Evolutionary conservation across 2,888 invertebrate genomes (phyloP), one percentile per base, ranked within the genome.

Genomic region (Luffia ferchaultella): DNA sequence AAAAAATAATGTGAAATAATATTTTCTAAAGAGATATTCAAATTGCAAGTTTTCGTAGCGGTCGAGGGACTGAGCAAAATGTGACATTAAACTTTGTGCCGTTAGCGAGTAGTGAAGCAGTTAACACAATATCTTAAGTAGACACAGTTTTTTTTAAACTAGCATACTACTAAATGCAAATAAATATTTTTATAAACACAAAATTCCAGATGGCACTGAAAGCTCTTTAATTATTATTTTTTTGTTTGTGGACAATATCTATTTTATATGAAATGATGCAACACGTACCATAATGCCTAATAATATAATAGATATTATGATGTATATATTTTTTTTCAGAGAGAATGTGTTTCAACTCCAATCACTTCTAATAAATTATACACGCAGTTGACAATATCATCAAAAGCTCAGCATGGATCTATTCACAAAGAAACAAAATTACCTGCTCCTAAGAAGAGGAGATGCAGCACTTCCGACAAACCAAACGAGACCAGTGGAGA

Each of bases 401-500:
- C 82, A 16, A 83, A 82, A 57, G 65, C 73, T 18, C 67, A 71
- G 20, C 60, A 65, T 52, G 65, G 65, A 59, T 60, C 62, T 50
- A 57, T 61, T 46, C 73, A 76, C n/a, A 82, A 82, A 53, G 83
- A 82, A 50, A 51, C 67, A 20, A 82, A 77, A 60, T 42, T 74
- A 16, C 78, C 80, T 2, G 78, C 73, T 2, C 56, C 76, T 20
- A 85, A 85, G 57, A 83, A 80, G 57, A 67, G 85, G 57, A 62
- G 85, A 50, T 73, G 83, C 54, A 84, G 85, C 54, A 76, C 83
- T 16, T 83, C 84, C 1, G 84, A 84, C 55, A 84, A 82, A 62
- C 79, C 83, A 1, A 75, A 64, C 60, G 83, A 84, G 58, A 59
- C 72, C 1, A 68, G 66, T 42, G 68, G 65, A 30, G 79, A 80